These are phyloP conservation scores for Tiliqua scincoides DNA, from an alignment of 2,113 vertebrate genomes.

Conservation along the genomic window DNA sequence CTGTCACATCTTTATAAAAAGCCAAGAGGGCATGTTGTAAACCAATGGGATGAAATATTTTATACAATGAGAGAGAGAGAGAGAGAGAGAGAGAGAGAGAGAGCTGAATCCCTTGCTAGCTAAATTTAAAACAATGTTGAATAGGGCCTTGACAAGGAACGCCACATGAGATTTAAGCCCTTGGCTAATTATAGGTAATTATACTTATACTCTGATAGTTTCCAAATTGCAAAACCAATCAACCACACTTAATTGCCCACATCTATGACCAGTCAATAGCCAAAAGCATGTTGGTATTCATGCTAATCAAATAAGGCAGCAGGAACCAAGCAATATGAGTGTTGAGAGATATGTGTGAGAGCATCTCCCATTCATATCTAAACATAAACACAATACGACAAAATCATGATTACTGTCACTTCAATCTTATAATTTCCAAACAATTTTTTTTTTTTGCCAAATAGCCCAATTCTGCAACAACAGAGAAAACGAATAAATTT, in stretches of 20 bases:
- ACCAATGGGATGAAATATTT: constrained; percentile 5
- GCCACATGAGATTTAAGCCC: constrained; percentile 65
- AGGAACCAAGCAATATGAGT: constrained; percentile 51
- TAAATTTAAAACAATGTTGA: constrained; percentile 53
- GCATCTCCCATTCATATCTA: constrained; percentile 39
- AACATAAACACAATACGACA: constrained; percentile 5
- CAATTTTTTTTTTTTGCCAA: constrained; percentile 33
- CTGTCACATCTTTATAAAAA: constrained; percentile 10
- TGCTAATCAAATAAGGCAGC: constrained; percentile 59
- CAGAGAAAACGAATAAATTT: background rate
- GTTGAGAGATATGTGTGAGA: constrained; percentile 33
- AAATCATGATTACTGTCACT: background rate
- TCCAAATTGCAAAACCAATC: constrained; percentile 70
- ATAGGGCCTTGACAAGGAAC: constrained; percentile 48
- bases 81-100: constrained; percentile 20
- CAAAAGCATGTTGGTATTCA: constrained; percentile 52
- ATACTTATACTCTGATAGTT: constrained; percentile 64
- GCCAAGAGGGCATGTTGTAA: constrained; percentile 10
- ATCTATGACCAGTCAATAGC: constrained; percentile 66
- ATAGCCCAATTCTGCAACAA: rapidly evolving
- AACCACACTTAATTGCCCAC: constrained; percentile 68
- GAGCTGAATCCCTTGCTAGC: constrained; percentile 50
- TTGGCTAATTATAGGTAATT: constrained; percentile 67
- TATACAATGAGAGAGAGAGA: background rate
- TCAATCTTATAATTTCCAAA: background rate